Evolutionary conservation across 2,888 invertebrate species (phyloP), one percentile per base, ranked within the genome.

Genomic region (Amphipyra tragopoginis): DNA sequence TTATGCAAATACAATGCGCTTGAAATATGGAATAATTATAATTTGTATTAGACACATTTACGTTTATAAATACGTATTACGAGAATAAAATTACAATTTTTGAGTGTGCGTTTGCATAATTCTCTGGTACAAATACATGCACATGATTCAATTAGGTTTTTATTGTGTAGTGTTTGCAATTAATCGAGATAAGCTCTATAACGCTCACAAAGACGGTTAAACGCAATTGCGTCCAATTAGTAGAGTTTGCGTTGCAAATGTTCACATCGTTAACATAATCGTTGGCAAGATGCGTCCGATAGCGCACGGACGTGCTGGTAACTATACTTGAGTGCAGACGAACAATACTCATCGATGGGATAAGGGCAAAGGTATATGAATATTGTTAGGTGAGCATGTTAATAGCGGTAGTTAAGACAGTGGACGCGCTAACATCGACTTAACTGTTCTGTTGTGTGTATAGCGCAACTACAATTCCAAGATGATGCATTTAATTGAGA

Each of bases 241-340:
- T 79, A 61, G 79, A 79, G 84, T 85, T 87, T 83, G 82, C 78
- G 79, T 81, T 79, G 85, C 78, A 82, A 82, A 82, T 81, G 87
- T 92, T 94, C 93, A 91, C 93, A 93, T 92, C 82, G 89, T 92
- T 92, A 92, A 84, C 87, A 87, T 91, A 91, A 92, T 89, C 77
- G 83, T 68, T 55, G 59, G 56, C 59, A 54, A 81, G 86, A 87
- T 87, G 80, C 59, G 62, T 58, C 72, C 54, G 86, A 87, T 86
- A 86, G 60, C 67, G 75, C 45, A 54, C 59, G 47, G 72, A 66
- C 76, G 63, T 61, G 63, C 62, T 67, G 54, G 72, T 65, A 65
- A 77, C 29, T 84, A 83, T 62, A 79, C 69, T 68, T 66, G 70
- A 68, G 65, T 78, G 77, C 67, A 52, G 60, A 83, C 76, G 64